Base-by-base conservation (phyloP, 35 echinoderm and acorn worm species). In the Apostichopus californicus region DNA sequence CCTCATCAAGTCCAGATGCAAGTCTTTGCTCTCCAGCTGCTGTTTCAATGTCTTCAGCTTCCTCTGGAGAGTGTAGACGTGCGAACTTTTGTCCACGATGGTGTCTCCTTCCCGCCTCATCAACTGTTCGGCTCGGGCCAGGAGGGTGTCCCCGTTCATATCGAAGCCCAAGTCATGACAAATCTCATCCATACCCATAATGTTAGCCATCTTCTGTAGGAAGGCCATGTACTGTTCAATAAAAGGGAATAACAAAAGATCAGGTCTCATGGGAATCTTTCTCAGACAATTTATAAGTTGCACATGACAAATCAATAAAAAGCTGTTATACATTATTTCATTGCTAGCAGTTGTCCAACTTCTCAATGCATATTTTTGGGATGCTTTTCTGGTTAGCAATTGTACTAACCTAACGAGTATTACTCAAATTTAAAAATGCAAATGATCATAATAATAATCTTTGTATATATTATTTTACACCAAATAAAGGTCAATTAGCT, bases 11-110 rank as follows among this genome's bases (percentile, higher is more conserved):
- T 99, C 97, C 1, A 99, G 93, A 90, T 99, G 97, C 5, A 99
- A 79, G 73, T 99, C 97, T 61, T 99, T 99, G 92, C 97, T 99
- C 88, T 99, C 97, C 88, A 99, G 87, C 75, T 96, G 92, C 81
- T 97, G 93, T 77, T 97, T 97, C 85, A 94, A 64, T 12, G 95
- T 93, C 80, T 97, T 97, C 78, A 98, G 34, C 92, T 99, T 99
- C 15, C 97, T 93, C 52, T 99, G 97, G 1, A 99, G 90, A 12
- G 93, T 92, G 92, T 99, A 99, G 7, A 99, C 88, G 73, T 96
- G 93, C 20, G 95, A 95, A 54, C 89, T 96, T 88, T 99, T 99
- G 92, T 99, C 97, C 0, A 91, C 72, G 11, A 99, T 75, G 15
- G 78, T 73, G 25, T 96, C 93, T 9, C 80, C 93, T 71, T 99